Base-by-base conservation (phyloP, 2,888 invertebrate genomes). In the Galerucella calmariensis region DNA sequence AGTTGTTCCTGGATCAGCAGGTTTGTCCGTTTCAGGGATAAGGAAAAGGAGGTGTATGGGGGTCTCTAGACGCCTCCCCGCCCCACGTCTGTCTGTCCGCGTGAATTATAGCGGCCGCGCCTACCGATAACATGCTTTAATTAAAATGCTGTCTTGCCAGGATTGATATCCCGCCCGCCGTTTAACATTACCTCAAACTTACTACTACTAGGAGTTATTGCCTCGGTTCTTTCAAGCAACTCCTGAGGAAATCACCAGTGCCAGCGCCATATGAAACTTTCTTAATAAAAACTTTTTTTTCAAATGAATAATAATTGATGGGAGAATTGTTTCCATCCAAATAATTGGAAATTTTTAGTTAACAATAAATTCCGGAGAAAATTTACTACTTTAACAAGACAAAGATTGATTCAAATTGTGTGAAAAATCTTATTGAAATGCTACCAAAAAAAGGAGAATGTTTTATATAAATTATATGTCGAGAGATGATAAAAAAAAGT, bases 101-200 rank as follows among this genome's bases (percentile, higher is more conserved):
- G 85, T 88, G 87, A 88, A 84, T 85, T 87, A 88, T 85, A 83
- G 86, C 86, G 83, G 85, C 86, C 87, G 87, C 88, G 86, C 87
- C 87, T 86, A 86, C 87, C 88, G 88, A 88, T 88, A 88, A 88
- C 88, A 86, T 85, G 87, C 85, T 88, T 88, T 88, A 88, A 88
- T 88, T 88, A 88, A 88, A 88, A 88, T 87, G 86, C 87, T 87
- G 88, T 88, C 88, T 85, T 83, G 82, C 76, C 79, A 82, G 86
- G 88, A 88, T 88, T 88, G 88, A 88, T 88, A 87, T 78, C 79
- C 79, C 77, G 73, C 78, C 75, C 75, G 77, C 75, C 75, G 75
- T 75, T 72, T 70, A 75, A 78, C 78, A 78, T 73, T 74, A 78
- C 78, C 78, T 78, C 78, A 78, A 78, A 78, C 75, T 78, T 76